phyloP scores from a whole-genome alignment of 2,888 invertebrate species.

The Trichogramma evanescens region DNA sequence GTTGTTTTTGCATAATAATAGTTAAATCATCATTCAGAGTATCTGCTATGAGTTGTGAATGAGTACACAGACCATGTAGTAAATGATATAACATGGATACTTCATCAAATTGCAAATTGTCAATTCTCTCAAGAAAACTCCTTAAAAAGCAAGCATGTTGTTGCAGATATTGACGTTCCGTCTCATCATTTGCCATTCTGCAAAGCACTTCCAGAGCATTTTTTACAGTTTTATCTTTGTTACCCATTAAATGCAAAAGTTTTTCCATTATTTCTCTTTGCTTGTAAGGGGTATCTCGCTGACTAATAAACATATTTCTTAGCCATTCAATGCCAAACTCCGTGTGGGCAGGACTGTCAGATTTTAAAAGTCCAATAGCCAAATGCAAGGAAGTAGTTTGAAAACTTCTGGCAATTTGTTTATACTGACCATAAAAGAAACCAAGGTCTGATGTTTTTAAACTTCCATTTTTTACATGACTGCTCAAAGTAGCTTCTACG shows the following conservation, averaged over 20 bases:
- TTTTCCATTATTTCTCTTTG: constrained; percentile 40
- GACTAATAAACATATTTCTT: constrained; percentile 35
- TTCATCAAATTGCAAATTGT: constrained; percentile 66
- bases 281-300: constrained; percentile 31
- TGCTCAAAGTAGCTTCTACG: constrained; percentile 58
- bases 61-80: constrained; percentile 60
- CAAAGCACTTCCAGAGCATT: constrained; percentile 36
- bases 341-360: constrained; percentile 32
- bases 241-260: constrained; percentile 38
- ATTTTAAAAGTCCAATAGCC: constrained; percentile 36
- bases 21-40: constrained; percentile 71
- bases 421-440: constrained; percentile 41
- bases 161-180: constrained; percentile 45
- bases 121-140: constrained; percentile 67
- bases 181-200: constrained; percentile 33
- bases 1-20: constrained; percentile 78
- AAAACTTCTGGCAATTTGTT: constrained; percentile 34
- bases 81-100: constrained; percentile 72
- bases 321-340: constrained; percentile 42
- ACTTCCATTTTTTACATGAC: constrained; percentile 56
- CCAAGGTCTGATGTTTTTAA: constrained; percentile 55
- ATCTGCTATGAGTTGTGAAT: constrained; percentile 46
- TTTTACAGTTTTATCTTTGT: constrained; percentile 37
- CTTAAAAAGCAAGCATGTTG: constrained; percentile 58
- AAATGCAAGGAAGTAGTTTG: constrained; percentile 34